Evolutionary conservation across 2,113 vertebrate species (phyloP), one percentile per base, ranked within the genome.

Genomic region (Anas platyrhynchos): DNA sequence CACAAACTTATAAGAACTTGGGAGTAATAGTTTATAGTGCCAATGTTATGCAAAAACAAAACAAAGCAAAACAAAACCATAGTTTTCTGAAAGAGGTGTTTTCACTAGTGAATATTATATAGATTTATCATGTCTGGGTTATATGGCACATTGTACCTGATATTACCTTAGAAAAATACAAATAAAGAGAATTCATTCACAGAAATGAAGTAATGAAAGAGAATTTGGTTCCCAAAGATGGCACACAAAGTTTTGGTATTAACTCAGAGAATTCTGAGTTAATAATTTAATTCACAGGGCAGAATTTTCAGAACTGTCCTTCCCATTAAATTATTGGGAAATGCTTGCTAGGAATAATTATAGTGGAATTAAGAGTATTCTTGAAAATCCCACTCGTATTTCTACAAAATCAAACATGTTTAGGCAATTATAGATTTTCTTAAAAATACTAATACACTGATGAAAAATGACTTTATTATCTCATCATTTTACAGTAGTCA

Each of bases 271-370:
- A 66, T 59, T 41, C 41, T 41, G 41, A 41, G 41, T 41, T 41
- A 41, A 41, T 41, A 41, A 3, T 74, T 92, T 78, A n/a, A 22
- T 38, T 81, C 27, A 32, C 5, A 27, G 43, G 1, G 21, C 32
- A 54, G 25, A 25, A n/a, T 74, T 43, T 74, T 43, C 54, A 58
- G 16, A 77, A 50, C 21, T 77, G 6, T 13, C 12, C 59, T 82
- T 63, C 34, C 11, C 0, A 0, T 38, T 68, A 25, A 50, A 83
- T 62, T 1, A n/a, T 14, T 58, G 25, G 9, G 18, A 13, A 59
- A 77, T 63, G 71, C 34, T 83, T 26, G 31, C n/a, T 41, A 76
- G 16, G 16, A 20, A 29, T 13, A 59, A 58, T 76, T 27, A 18
- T 25, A 76, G 41, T n/a, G 41, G 54, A 50, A 43, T 43, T 58